Evolutionary conservation across 1,140 invertebrate species (phyloP), one percentile per base, ranked within the genome.

Genomic region (Colletes latitarsis): DNA sequence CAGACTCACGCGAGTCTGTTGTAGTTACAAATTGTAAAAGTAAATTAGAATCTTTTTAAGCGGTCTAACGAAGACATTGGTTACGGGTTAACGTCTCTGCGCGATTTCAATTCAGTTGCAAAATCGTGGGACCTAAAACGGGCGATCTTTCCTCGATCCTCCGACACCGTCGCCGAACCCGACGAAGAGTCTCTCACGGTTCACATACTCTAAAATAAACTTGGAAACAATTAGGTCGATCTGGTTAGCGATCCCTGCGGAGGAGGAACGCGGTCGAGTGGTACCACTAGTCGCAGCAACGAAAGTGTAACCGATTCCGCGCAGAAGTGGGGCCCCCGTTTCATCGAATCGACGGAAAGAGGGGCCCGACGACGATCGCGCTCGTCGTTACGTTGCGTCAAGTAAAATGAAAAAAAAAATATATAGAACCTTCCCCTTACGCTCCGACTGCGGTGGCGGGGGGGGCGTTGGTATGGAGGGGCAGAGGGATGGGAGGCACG

Each of bases 261-360:
- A 84, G 83, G 85, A 89, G 82, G 83, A 88, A 87, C 84, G 75
- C 86, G 82, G 82, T 73, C 82, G 83, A 89, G 82, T 90, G 90
- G 87, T 90, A 90, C 85, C 85, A 83, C 90, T 89, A 88, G 89
- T 88, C 89, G 86, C 88, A 89, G 79, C 85, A 91, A 91, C 85
- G 90, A 92, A 92, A 92, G 90, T 91, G 90, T 91, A 92, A 92
- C 88, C 86, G 85, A 89, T 66, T 77, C 49, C 62, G 84, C 78
- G 81, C 69, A 64, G 71, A 84, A 85, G 81, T 83, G 77, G 81
- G 71, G 77, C 73, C 72, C 80, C 80, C 72, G 79, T 77, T 81
- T 66, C 62, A 69, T 63, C 21, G 83, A 53, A 74, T 62, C 41
- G 63, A 6, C 49, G 73, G 43, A 43, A 83, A 84, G 58, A 60